These are phyloP conservation scores for Capitella teleta DNA, from an alignment of 1,140 invertebrate species.

Conservation along the genomic window DNA sequence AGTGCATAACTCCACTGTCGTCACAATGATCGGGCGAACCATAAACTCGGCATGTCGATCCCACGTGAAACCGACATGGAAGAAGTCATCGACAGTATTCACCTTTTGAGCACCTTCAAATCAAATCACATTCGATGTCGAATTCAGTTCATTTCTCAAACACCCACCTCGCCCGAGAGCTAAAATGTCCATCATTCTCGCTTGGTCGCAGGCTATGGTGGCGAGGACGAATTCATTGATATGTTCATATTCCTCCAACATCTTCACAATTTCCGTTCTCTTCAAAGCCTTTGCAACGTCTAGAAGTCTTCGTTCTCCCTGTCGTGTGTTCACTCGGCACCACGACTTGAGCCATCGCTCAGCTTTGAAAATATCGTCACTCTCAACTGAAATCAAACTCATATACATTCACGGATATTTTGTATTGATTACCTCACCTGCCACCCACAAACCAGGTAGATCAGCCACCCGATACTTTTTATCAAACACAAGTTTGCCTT, in stretches of 20 bases:
- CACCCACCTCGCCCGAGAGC: slow-evolving; percentile 15
- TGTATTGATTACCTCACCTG: slow-evolving; percentile 8
- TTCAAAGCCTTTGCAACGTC: slow-evolving; percentile 13
- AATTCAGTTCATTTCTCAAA: background rate
- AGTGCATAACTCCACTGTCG: slow-evolving; percentile 17
- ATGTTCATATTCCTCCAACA: slow-evolving; percentile 15
- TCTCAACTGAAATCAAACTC: slow-evolving; percentile 12
- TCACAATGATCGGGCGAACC: slow-evolving; percentile 17
- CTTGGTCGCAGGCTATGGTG: slow-evolving; percentile 16
- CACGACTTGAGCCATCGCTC: slow-evolving; percentile 15
- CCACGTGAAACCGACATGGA: slow-evolving; percentile 15
- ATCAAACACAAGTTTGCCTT: slow-evolving; percentile 14
- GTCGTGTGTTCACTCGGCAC: slow-evolving; percentile 14
- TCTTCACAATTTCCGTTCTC: slow-evolving; percentile 10
- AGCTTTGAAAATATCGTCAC: slow-evolving; percentile 13
- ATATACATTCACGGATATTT: background rate
- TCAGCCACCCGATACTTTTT: slow-evolving; percentile 11
- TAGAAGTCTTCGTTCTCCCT: slow-evolving; percentile 12
- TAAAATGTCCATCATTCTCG: slow-evolving; percentile 15
- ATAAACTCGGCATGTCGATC: slow-evolving; percentile 19
- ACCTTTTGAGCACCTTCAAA: slow-evolving; percentile 16
- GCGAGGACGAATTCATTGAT: slow-evolving; percentile 20
- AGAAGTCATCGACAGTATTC: slow-evolving; percentile 16
- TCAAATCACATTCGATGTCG: background rate
- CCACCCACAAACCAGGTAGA: slow-evolving; percentile 16